Evolutionary conservation across 2,113 vertebrate genomes (phyloP), one percentile per base, ranked within the genome.

Genomic region (Lichenostomus cassidix): DNA sequence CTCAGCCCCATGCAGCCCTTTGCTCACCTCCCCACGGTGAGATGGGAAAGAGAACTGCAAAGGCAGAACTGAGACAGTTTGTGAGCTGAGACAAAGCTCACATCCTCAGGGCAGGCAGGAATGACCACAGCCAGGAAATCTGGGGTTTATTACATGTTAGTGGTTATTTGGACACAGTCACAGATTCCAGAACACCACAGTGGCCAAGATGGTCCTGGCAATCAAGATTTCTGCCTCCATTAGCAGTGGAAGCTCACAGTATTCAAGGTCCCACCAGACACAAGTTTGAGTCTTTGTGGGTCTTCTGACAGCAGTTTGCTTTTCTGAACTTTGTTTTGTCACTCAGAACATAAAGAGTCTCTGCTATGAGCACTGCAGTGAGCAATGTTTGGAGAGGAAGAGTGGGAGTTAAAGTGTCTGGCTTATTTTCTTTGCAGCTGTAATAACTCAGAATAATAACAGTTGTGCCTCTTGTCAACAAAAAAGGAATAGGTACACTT

Each of bases 291-390:
- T 37, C n/a, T 79, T 90, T 2, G 1, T 55, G 59, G 5, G 1
- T 56, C 31, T 71, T 44, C 56, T 87, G 31, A 23, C 8, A 67
- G 50, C 14, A 59, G 9, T 62, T 87, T 94, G 17, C 29, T 75
- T 55, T 71, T 64, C 65, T 47, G 35, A 47, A 52, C 56, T 49
- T 73, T 53, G 2, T 65, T 86, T 49, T 81, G 31, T 50, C 12
- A 9, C 50, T 78, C 41, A 76, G 31, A 49, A 15, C 11, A 27
- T 46, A 35, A 60, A 63, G 73, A 19, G 17, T n/a, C 15, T 59
- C 0, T 0, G 0, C 16, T 68, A 12, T 11, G 35, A 76, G 12
- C 39, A 10, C 15, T 67, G 39, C 52, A 60, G 49, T 31, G 33
- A 83, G 41, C 42, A 50, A 11, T 33, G 55, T 46, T 68, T 60